Percentiles rank a stretch among this genome's conserved stretches.
Conservation (phyloP, 2,888 invertebrate species). For the Hyposoter dolosus region DNA sequence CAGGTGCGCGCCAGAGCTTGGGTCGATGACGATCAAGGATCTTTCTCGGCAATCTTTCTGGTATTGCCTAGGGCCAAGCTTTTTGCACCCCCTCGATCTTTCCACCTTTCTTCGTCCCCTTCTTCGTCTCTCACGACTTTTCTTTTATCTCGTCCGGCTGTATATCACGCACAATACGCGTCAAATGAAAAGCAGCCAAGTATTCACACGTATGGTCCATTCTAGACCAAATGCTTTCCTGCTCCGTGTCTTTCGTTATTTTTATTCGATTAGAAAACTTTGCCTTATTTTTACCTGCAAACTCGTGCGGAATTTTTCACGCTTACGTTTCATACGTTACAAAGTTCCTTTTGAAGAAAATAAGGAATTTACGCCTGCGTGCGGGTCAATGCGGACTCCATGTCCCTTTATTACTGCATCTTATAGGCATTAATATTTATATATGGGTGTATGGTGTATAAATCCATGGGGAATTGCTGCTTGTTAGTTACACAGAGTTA, state of each 20-base stretch:
- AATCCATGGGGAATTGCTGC: constrained; percentile 70
- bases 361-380: constrained; percentile 43
- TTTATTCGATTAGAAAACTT: neutral
- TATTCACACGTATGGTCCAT: neutral
- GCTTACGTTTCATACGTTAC: constrained; percentile 20
- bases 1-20: constrained; percentile 59
- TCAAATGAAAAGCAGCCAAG: constrained; percentile 75
- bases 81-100: constrained; percentile 35
- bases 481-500: constrained; percentile 74
- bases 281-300: neutral
- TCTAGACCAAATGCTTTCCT: neutral
- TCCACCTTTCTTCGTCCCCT: constrained; percentile 6
- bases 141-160: constrained; percentile 75
- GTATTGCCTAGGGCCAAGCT: constrained; percentile 58
- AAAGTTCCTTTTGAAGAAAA: constrained; percentile 39
- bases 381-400: constrained; percentile 8
- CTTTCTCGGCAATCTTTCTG: constrained; percentile 47
- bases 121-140: constrained; percentile 75
- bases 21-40: constrained; percentile 49
- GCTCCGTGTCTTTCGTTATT: neutral
- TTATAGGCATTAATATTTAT: constrained; percentile 37
- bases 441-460: constrained; percentile 29
- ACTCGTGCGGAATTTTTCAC: neutral
- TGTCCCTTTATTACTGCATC: constrained; percentile 17
- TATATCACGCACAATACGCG: constrained; percentile 77